These are phyloP conservation scores for Sesamia inferens DNA, from an alignment of 2,888 invertebrate species.

Conservation along the genomic window DNA sequence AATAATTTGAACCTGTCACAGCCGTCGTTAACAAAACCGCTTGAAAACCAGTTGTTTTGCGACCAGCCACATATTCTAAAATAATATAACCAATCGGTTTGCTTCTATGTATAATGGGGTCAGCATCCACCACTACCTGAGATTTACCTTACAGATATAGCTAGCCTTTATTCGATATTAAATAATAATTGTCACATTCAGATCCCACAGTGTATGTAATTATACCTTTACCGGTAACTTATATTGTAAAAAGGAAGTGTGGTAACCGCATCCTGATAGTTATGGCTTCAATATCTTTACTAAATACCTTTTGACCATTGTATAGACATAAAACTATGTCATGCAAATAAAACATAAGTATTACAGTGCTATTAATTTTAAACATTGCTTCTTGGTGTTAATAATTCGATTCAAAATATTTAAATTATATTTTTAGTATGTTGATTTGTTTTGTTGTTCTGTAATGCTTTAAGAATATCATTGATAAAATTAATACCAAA, in stretches of 20 bases:
- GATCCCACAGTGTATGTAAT: slow-evolving; percentile 43
- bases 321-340: neutral
- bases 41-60: too few species aligned
- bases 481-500: too few species aligned
- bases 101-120: neutral
- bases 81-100: neutral
- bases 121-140: neutral
- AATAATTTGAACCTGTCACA: too few species aligned
- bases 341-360: neutral
- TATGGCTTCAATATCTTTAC: slow-evolving; percentile 41
- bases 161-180: neutral
- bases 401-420: slow-evolving; percentile 10
- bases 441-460: too few species aligned
- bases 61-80: neutral
- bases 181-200: neutral
- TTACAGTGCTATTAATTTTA: slow-evolving; percentile 3
- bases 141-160: neutral
- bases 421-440: neutral
- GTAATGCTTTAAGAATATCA: neutral
- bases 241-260: slow-evolving; percentile 48
- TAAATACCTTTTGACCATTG: neutral
- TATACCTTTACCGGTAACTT: slow-evolving; percentile 44
- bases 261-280: slow-evolving; percentile 52
- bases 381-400: slow-evolving; percentile 1
- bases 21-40: too few species aligned